A percentile compares a stretch with the other conserved stretches of the same genome.
These are phyloP conservation scores for Pararge aegeria DNA, from an alignment of 1,140 invertebrate genomes.

Conservation along the genomic window DNA sequence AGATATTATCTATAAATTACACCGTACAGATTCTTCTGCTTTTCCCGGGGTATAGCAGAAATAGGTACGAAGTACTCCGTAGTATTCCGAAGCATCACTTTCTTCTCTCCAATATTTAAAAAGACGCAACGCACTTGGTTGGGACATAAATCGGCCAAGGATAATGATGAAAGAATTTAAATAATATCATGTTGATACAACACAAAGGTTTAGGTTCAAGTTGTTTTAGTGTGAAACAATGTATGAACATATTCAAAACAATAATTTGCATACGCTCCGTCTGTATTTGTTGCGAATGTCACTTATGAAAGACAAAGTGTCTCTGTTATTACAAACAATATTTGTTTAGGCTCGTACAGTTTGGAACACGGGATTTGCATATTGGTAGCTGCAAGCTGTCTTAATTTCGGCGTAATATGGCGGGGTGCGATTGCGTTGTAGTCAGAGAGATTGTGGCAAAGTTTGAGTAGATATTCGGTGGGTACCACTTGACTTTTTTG, in stretches of 20 bases:
- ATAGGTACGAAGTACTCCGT: no score
- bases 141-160: no score
- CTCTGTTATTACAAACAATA: constrained; percentile 41
- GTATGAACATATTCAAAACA: constrained; percentile 9
- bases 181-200: neutral
- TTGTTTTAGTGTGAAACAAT: constrained; percentile 2
- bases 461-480: neutral
- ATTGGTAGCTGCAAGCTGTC: constrained; percentile 55
- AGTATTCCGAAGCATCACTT: no score
- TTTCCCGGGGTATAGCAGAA: no score
- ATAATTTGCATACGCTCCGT: constrained; percentile 24
- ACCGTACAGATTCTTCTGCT: no score
- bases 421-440: constrained; percentile 37
- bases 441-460: neutral
- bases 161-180: no score
- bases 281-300: constrained; percentile 30
- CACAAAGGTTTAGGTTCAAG: neutral
- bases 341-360: constrained; percentile 34
- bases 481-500: no score
- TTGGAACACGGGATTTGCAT: constrained; percentile 40
- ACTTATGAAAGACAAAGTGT: constrained; percentile 42
- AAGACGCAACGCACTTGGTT: no score
- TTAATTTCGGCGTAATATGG: constrained; percentile 56
- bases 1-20: no score
- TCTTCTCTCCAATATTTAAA: no score